phyloP scores from a whole-genome alignment of 2,888 invertebrate genomes.

The Agrochola lota region DNA sequence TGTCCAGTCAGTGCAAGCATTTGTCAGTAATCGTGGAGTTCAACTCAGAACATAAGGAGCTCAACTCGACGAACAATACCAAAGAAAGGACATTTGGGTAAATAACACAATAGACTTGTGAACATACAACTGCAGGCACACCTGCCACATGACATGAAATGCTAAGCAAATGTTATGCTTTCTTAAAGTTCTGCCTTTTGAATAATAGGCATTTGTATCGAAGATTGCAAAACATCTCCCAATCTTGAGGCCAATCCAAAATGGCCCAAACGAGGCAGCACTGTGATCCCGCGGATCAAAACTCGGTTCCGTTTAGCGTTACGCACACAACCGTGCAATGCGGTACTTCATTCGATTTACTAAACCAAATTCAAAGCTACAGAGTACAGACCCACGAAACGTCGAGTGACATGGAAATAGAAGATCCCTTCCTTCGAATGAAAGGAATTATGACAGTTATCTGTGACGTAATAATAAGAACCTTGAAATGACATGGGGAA shows the following conservation, averaged over 20 bases:
- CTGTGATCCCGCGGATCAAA: not conserved
- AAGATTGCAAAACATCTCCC: not conserved
- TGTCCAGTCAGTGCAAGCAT: no score
- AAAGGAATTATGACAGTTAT: not conserved
- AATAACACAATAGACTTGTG: not conserved
- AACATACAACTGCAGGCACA: not conserved
- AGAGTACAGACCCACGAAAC: not conserved
- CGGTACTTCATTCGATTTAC: slow-evolving; percentile 25
- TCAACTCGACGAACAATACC: no score
- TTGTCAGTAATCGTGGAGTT: no score
- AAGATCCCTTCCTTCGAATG: not conserved
- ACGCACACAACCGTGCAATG: not conserved
- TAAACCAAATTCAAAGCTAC: slow-evolving; percentile 25
- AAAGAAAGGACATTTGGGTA: no score
- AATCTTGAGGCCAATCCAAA: not conserved
- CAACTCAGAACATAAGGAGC: no score
- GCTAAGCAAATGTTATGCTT: not conserved
- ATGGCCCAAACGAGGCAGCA: not conserved
- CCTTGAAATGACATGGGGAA: not conserved
- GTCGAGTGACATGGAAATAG: not conserved
- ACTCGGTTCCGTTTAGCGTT: not conserved
- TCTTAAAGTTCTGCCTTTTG: not conserved
- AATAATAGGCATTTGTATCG: no score
- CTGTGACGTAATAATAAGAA: slow-evolving; percentile 1
- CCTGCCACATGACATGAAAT: no score